Evolutionary conservation across 1,140 invertebrate genomes (phyloP).

Genomic region (Helicoverpa armigera): DNA sequence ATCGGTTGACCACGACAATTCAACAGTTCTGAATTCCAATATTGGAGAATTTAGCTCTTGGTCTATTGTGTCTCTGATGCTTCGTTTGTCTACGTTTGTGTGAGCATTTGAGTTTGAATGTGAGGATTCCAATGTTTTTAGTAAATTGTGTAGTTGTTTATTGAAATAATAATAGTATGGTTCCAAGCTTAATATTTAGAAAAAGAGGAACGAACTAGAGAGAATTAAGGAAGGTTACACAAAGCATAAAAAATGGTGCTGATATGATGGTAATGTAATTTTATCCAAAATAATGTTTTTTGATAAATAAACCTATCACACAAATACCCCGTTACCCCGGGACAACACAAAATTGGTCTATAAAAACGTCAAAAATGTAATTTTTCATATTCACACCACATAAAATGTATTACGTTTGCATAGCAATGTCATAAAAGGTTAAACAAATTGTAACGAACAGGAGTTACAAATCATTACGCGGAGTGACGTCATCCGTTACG

Average conservation of each 20-base stretch:
- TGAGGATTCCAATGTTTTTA: neutral
- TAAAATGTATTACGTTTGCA: neutral
- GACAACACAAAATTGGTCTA: slow-evolving; percentile 3
- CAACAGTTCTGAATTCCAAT: slow-evolving; percentile 1
- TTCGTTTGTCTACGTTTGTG: neutral
- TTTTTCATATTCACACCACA: slow-evolving; percentile 25
- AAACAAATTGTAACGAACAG: slow-evolving; percentile 31
- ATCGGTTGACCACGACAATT: slow-evolving; percentile 16
- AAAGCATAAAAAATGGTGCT: too few species aligned
- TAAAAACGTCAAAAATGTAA: slow-evolving; percentile 30
- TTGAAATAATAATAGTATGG: neutral
- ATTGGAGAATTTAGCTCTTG: slow-evolving; percentile 8
- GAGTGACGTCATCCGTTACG: slow-evolving; percentile 31
- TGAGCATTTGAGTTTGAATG: too few species aligned
- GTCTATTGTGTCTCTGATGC: neutral
- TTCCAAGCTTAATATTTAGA: too few species aligned
- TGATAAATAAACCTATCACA: too few species aligned
- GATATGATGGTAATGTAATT: too few species aligned
- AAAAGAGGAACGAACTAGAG: too few species aligned
- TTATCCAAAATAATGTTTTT: too few species aligned
- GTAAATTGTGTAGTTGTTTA: neutral
- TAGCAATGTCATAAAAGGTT: slow-evolving; percentile 30
- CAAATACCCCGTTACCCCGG: slow-evolving; percentile 1
- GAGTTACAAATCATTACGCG: slow-evolving; percentile 44
- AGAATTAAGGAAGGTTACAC: too few species aligned